Evolutionary conservation across 2,888 invertebrate genomes (phyloP).

Genomic region (Petrophora chlorosata): DNA sequence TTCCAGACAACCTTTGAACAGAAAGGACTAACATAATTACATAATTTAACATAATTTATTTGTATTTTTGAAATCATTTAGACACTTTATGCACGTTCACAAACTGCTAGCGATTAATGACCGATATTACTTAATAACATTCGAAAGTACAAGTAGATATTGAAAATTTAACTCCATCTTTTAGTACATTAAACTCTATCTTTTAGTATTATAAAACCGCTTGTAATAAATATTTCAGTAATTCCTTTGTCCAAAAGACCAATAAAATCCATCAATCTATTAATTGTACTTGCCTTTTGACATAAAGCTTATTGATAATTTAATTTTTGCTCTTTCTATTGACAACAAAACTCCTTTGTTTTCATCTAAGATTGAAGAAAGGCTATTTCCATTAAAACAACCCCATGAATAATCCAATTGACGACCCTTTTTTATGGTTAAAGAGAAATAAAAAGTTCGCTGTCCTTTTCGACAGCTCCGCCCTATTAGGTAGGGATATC

Average conservation of each 20-base stretch:
- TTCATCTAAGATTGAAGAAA: slow-evolving; percentile 54
- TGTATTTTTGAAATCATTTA: no score
- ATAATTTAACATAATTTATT: no score
- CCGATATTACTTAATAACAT: no score
- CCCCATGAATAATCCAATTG: slow-evolving; percentile 62
- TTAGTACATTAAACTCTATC: no score
- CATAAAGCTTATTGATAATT: slow-evolving; percentile 6
- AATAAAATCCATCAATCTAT: slow-evolving; percentile 7
- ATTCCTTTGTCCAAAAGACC: slow-evolving; percentile 5
- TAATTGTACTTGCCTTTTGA: slow-evolving; percentile 17
- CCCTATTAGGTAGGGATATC: slow-evolving; percentile 17
- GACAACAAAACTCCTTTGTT: slow-evolving; percentile 57
- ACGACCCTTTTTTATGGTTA: slow-evolving; percentile 42
- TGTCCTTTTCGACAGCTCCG: slow-evolving; percentile 33
- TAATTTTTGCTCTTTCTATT: slow-evolving; percentile 32
- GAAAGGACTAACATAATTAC: no score
- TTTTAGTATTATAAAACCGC: slow-evolving; percentile 3
- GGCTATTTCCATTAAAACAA: slow-evolving; percentile 54
- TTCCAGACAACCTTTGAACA: no score
- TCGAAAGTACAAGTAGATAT: no score
- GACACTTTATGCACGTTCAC: no score
- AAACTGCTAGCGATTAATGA: no score
- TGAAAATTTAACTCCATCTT: no score
- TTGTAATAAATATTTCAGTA: not conserved
- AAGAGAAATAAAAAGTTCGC: slow-evolving; percentile 14